These are phyloP conservation scores for Brachypteracias leptosomus DNA, from an alignment of 2,113 vertebrate genomes.

Conservation along the genomic window DNA sequence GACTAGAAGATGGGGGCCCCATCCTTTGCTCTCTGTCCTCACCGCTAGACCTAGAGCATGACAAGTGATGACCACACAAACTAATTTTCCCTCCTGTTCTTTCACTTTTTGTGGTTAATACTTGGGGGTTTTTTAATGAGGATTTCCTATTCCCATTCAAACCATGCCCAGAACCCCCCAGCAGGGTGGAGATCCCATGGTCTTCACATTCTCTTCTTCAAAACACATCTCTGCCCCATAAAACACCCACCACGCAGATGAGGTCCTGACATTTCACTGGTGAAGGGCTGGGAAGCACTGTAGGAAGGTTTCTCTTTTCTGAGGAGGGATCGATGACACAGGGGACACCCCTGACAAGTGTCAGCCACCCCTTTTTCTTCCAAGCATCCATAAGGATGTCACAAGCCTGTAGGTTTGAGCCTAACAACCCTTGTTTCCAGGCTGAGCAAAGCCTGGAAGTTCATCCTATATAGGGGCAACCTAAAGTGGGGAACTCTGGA, in stretches of 20 bases:
- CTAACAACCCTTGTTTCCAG: not conserved
- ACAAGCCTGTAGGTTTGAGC: not conserved
- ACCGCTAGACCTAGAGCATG: not conserved
- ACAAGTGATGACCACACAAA: not conserved
- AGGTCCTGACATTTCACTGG: not conserved
- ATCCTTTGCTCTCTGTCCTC: not conserved
- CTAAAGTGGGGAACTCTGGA: not conserved
- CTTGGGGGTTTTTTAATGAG: not conserved
- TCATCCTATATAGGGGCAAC: not conserved
- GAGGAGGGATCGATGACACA: not conserved
- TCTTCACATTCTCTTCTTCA: not conserved
- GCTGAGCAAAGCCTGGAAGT: not conserved
- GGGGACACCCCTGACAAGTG: not conserved
- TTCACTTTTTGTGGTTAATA: not conserved
- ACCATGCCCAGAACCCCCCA: not conserved
- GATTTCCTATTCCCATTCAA: not conserved
- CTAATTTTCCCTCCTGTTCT: not conserved
- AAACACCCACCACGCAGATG: not conserved
- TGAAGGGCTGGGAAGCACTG: not conserved
- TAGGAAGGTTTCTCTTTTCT: not conserved
- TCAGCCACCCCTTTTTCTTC: not conserved
- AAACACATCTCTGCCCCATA: not conserved
- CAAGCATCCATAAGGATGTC: not conserved
- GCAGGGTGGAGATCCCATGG: not conserved
- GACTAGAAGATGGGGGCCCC: not conserved